Base-by-base conservation (phyloP, 2,797 vertebrate genomes). In the Platyrinchus mystaceus region DNA sequence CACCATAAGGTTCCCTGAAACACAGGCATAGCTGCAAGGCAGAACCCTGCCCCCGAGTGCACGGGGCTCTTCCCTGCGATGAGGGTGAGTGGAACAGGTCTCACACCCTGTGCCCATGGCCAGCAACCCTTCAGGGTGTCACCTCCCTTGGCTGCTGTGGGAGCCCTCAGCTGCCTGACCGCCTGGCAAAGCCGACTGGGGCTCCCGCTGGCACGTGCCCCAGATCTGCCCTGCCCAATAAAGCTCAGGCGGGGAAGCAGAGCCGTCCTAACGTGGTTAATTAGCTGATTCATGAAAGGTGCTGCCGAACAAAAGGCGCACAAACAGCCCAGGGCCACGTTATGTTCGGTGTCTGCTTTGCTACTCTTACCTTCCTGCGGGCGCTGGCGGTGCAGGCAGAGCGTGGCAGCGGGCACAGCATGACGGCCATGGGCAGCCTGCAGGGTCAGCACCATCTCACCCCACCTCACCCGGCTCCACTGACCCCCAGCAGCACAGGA, bases 251-350 rank as follows among this genome's bases (percentile, higher is more conserved):
- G 0, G 44, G 36, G 75, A 34, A 56, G 90, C 76, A 10, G 90
- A 84, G 80, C 94, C 18, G 0, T 24, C 94, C 77, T 95, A 92
- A 95, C 50, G 87, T 3, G 59, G 37, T 68, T 94, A 97, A 96
- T 96, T 49, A 80, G 74, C 96, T 49, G 85, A 74, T 59, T 60
- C 70, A 47, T 1, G 21, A 59, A 60, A 89, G 84, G 37, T 87
- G 55, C 43, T 2, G n/a, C 60, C 3, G 55, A 95, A 94, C 95
- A 95, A 96, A 94, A 92, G 93, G 92, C 1, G 7, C 28, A 28
- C 69, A 50, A 87, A 89, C 67, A 90, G 90, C 95, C 95, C 64
- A 22, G 23, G 91, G 95, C 94, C 74, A 52, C 7, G 1, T 94
- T 92, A 95, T 1, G 16, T 53, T 82, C 58, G 9, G 55, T n/a